Conservation (phyloP, 1,140 invertebrate species). For the Neodiprion virginianus region DNA sequence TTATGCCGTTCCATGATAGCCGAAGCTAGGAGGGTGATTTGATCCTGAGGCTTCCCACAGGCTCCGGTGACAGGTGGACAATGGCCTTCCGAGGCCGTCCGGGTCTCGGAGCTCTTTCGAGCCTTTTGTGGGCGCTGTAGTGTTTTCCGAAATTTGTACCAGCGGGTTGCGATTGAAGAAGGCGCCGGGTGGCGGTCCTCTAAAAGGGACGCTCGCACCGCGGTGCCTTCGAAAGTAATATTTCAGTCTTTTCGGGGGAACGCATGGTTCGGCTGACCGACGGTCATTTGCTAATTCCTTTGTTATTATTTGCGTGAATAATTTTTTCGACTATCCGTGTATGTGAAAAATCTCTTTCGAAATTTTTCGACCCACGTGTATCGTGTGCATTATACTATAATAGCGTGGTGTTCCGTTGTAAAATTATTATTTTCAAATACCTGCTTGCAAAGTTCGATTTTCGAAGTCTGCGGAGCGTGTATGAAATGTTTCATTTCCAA, state of each 20-base stretch:
- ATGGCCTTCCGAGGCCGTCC: constrained; percentile 19
- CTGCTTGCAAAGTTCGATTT: no score
- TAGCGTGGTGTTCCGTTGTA: no score
- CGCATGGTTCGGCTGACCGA: neutral
- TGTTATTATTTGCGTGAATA: constrained; percentile 25
- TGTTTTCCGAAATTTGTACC: constrained; percentile 38
- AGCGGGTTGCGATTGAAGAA: constrained; percentile 31
- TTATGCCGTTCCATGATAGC: no score
- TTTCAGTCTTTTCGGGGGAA: neutral
- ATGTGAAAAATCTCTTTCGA: no score
- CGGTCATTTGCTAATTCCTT: constrained; percentile 39
- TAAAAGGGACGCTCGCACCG: neutral
- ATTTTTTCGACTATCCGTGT: neutral
- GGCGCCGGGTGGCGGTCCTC: constrained; percentile 14
- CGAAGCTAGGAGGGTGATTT: constrained; percentile 23
- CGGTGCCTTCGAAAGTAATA: neutral
- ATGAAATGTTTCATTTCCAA: no score
- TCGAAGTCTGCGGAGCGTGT: no score
- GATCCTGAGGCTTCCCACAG: constrained; percentile 25
- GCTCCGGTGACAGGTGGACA: constrained; percentile 36
- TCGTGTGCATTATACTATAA: no score
- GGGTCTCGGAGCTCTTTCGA: constrained; percentile 25
- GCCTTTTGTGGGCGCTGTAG: constrained; percentile 29
- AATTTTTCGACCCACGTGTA: no score
- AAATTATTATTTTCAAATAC: no score